phyloP scores from a whole-genome alignment of 2,113 vertebrate genomes.

The Progne subis region DNA sequence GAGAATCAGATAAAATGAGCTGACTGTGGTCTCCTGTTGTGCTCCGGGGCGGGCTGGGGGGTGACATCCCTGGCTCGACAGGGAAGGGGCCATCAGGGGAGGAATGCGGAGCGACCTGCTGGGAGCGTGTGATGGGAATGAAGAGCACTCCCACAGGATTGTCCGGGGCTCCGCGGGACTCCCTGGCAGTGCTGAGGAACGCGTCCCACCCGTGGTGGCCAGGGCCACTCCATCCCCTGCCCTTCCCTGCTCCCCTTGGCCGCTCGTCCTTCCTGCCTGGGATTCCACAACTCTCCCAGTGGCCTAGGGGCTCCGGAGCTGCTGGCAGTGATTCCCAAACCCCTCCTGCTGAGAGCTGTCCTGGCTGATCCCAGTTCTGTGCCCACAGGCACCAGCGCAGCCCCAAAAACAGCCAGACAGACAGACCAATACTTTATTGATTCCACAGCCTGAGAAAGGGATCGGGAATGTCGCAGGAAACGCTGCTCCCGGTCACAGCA shows the following conservation, averaged over 20 bases:
- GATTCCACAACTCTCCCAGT: not conserved
- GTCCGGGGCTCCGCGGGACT: accelerated
- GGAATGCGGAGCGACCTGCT: not conserved
- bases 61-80: no score
- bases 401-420: accelerated
- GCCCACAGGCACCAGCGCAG: accelerated
- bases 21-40: not conserved
- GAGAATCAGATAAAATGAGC: not conserved
- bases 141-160: not conserved
- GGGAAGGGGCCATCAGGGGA: not conserved
- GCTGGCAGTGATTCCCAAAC: not conserved
- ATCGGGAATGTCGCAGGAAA: not conserved
- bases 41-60: not conserved
- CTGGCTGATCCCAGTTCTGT: not conserved
- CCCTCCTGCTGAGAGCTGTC: not conserved
- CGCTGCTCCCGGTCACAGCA: not conserved
- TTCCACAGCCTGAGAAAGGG: not conserved
- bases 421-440: constrained; percentile 42
- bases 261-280: accelerated
- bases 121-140: not conserved
- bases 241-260: not conserved
- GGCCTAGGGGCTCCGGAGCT: not conserved
- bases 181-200: not conserved
- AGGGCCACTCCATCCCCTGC: no score
- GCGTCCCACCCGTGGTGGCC: accelerated